phyloP scores from a whole-genome alignment of 2,797 vertebrate species.

The Potorous gilbertii region DNA sequence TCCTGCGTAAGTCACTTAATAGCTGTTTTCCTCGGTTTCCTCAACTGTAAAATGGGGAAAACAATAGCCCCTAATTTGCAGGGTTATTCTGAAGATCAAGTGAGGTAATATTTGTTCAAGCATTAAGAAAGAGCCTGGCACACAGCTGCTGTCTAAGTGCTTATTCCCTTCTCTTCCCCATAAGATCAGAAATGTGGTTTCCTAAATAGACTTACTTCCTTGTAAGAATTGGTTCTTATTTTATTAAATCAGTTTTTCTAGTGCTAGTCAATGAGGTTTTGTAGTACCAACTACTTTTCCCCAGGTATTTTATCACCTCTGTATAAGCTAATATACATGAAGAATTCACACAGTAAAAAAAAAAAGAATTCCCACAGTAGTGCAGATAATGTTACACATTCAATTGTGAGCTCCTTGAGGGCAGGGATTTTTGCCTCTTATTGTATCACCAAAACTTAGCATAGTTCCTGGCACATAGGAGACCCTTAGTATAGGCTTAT shows the following conservation, averaged over 20 bases:
- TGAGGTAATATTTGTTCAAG: neutral
- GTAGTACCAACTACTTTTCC: neutral
- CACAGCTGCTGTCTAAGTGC: neutral
- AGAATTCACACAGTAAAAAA: neutral
- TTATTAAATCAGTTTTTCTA: conserved; percentile 47
- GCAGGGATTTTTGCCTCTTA: neutral
- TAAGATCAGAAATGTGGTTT: neutral
- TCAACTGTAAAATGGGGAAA: neutral
- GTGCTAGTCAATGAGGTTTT: neutral
- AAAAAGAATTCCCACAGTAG: neutral
- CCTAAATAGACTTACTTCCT: neutral
- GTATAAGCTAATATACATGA: neutral
- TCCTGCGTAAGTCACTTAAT: neutral
- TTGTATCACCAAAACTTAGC: neutral
- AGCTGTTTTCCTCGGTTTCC: neutral
- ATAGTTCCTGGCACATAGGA: neutral
- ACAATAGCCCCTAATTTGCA: neutral
- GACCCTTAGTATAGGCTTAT: neutral
- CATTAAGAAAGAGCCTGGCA: neutral
- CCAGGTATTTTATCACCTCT: neutral
- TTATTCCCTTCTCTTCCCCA: neutral
- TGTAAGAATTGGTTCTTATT: neutral
- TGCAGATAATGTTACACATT: neutral
- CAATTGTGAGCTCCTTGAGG: neutral
- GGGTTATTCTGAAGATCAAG: neutral